Conservation (phyloP, 2,797 vertebrate genomes). For the Fistularia commersonii region DNA sequence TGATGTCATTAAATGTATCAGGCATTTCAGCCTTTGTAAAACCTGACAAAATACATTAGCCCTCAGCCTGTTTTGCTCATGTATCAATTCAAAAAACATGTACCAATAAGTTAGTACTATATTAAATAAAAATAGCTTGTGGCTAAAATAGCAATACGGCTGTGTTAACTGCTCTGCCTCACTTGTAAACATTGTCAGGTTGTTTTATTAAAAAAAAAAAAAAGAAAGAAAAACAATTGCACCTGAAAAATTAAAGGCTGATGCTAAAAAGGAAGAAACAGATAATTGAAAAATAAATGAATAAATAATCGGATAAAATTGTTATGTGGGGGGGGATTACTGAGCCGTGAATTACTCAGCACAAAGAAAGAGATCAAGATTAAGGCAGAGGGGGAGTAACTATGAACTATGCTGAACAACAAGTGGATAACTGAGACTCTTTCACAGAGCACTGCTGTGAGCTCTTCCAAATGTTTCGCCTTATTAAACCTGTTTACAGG, state of each 20-base stretch:
- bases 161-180: not conserved
- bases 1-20: slow-evolving; percentile 4
- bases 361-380: slow-evolving; percentile 19
- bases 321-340: slow-evolving; percentile 1
- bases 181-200: slow-evolving; percentile 1
- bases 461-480: slow-evolving; percentile 1
- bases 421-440: slow-evolving; percentile 29
- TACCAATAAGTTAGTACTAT: not conserved
- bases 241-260: not conserved
- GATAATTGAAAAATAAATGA: no score
- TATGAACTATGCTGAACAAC: slow-evolving; percentile 1
- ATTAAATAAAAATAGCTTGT: not conserved
- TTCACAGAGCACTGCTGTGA: slow-evolving; percentile 5
- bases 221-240: slow-evolving; percentile 29
- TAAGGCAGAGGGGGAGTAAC: slow-evolving; percentile 5
- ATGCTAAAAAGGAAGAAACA: no score
- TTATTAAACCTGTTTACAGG: slow-evolving; percentile 5
- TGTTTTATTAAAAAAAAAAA: slow-evolving; percentile 22
- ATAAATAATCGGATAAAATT: slow-evolving; percentile 11
- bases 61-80: not conserved
- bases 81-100: slow-evolving; percentile 1
- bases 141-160: no score
- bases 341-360: slow-evolving; percentile 19
- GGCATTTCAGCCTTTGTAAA: not conserved
- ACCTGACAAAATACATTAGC: not conserved